Percentiles rank a stretch among this genome's conserved stretches.
Conservation (phyloP, 2,113 vertebrate genomes). For the Chionodraco myersi region DNA sequence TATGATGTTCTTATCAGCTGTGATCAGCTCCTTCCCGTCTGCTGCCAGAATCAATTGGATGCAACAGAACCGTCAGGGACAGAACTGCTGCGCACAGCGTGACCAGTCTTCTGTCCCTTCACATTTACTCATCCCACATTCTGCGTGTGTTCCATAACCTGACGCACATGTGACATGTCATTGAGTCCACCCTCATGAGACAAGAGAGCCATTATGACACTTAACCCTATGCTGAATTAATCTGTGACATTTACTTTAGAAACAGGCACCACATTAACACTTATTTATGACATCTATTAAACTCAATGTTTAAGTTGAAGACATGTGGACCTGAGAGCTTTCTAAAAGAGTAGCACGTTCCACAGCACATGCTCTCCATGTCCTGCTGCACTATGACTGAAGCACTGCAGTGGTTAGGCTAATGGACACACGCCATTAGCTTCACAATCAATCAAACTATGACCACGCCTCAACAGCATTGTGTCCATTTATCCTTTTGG, state of each 20-base stretch:
- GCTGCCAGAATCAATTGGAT: conserved; percentile 24
- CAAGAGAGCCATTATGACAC: conserved; percentile 1
- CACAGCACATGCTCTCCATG: not conserved
- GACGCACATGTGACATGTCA: not conserved
- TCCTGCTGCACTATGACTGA: conserved; percentile 47
- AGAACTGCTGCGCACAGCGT: conserved; percentile 39
- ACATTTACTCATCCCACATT: conserved; percentile 4
- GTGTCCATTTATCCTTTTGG: not conserved
- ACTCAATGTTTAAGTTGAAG: not conserved
- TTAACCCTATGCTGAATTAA: not conserved
- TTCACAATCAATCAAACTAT: not conserved
- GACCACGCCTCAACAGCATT: too few relatives aligned
- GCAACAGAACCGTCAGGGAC: conserved; percentile 6
- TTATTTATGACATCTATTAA: too few relatives aligned
- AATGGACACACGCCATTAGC: conserved; percentile 14
- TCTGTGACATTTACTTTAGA: not conserved
- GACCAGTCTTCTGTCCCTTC: conserved; percentile 25
- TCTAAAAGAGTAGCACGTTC: not conserved
- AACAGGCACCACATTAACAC: not conserved
- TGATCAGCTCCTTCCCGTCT: not conserved
- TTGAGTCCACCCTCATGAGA: conserved; percentile 7
- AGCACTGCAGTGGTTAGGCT: conserved; percentile 19
- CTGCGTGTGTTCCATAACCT: conserved; percentile 19
- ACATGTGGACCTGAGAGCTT: not conserved
- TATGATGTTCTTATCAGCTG: too few relatives aligned